Percentiles rank a stretch among this genome's conserved stretches.
phyloP scores from a whole-genome alignment of 2,113 vertebrate genomes.

The Pterophyllum scalare region DNA sequence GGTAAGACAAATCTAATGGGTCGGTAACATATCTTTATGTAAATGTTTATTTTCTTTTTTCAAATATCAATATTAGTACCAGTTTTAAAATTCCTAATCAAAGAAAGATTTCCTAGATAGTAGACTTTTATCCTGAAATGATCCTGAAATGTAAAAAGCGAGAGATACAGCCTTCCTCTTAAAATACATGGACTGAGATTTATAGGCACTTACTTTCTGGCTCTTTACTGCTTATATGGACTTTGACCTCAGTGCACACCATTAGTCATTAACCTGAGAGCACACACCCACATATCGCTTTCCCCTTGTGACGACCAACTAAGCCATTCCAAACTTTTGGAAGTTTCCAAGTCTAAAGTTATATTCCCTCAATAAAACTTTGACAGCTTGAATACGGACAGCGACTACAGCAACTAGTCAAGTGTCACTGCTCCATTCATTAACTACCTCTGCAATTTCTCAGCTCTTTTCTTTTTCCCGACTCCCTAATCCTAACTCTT shows the following conservation, averaged over 20 bases:
- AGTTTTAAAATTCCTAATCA: background rate
- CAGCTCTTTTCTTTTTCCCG: background rate
- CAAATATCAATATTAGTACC: background rate
- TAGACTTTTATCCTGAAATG: background rate
- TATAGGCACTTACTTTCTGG: constrained; percentile 35
- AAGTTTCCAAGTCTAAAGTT: constrained; percentile 8
- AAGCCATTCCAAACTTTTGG: constrained; percentile 26
- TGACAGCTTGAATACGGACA: background rate
- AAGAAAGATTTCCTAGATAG: background rate
- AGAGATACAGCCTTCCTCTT: background rate
- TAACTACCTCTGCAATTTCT: background rate
- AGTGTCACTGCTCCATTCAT: background rate
- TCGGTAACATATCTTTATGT: background rate
- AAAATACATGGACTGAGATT: constrained; percentile 34
- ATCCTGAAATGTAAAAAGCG: background rate
- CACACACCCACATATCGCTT: constrained; percentile 69
- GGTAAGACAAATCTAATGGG: background rate
- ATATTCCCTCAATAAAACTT: background rate
- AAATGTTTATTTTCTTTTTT: background rate
- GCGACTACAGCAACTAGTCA: background rate
- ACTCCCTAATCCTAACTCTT: constrained; percentile 14
- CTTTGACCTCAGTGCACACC: constrained; percentile 63
- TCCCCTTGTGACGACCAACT: constrained; percentile 20
- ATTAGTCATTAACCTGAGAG: constrained; percentile 80
- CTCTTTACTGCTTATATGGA: constrained; percentile 53